These are phyloP conservation scores for Tachystola acroxantha DNA, from an alignment of 2,888 invertebrate genomes.

Conservation along the genomic window DNA sequence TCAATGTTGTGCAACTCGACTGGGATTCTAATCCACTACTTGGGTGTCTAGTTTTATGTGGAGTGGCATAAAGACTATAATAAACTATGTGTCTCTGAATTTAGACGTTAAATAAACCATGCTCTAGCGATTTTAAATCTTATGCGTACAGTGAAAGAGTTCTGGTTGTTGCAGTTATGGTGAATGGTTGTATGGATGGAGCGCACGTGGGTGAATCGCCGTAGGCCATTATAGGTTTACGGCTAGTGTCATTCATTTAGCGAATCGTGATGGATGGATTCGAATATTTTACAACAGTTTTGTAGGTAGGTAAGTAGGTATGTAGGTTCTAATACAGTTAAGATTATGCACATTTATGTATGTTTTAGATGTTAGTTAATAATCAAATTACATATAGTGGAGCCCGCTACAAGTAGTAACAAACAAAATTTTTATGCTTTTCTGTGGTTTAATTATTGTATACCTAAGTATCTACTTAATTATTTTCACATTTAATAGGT, in stretches of 20 bases:
- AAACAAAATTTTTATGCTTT: too few relatives aligned
- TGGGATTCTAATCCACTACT: conserved; percentile 63
- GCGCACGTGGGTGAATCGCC: conserved; percentile 62
- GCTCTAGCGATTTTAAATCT: conserved; percentile 29
- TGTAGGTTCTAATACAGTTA: too few relatives aligned
- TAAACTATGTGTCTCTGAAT: conserved; percentile 49
- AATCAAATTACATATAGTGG: too few relatives aligned
- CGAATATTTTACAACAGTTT: conserved; percentile 18
- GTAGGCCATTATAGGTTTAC: conserved; percentile 56
- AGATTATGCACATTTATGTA: too few relatives aligned
- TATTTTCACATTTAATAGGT: too few relatives aligned
- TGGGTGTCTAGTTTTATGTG: conserved; percentile 73
- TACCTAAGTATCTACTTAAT: too few relatives aligned
- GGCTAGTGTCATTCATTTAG: conserved; percentile 65
- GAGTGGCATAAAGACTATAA: conserved; percentile 49
- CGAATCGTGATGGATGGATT: conserved; percentile 52
- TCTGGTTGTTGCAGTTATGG: conserved; percentile 11
- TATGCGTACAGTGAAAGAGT: conserved; percentile 19
- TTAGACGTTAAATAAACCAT: conserved; percentile 3
- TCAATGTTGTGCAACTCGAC: conserved; percentile 52
- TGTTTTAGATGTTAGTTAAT: too few relatives aligned
- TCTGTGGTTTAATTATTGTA: too few relatives aligned
- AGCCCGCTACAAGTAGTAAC: too few relatives aligned
- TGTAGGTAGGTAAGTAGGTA: too few relatives aligned
- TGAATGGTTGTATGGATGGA: conserved; percentile 12